A percentile compares a stretch with the other conserved stretches of the same genome.
Conservation (phyloP, 2,888 invertebrate species). For the Caradrina kadenii region DNA sequence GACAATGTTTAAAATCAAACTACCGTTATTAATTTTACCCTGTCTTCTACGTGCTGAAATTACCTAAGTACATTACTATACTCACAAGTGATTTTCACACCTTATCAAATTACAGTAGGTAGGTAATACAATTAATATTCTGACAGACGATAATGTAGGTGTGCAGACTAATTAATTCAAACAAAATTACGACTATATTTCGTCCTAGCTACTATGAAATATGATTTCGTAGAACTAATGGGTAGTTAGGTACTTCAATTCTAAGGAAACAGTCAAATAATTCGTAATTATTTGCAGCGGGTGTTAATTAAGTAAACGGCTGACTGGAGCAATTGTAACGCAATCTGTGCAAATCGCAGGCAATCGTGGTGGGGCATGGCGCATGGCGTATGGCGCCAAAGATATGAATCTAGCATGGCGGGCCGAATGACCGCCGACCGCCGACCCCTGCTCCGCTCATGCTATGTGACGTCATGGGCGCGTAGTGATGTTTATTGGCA, state of each 20-base stretch:
- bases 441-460: constrained; percentile 77
- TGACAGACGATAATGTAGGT: constrained; percentile 36
- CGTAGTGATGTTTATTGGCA: constrained; percentile 25
- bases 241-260: constrained; percentile 32
- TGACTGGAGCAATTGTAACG: constrained; percentile 77
- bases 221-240: constrained; percentile 45
- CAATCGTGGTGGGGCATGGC: constrained; percentile 52
- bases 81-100: constrained; percentile 18
- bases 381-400: constrained; percentile 83
- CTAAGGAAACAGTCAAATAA: constrained; percentile 57
- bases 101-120: constrained; percentile 31
- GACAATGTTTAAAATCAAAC: neutral
- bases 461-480: constrained; percentile 72
- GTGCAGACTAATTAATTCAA: constrained; percentile 56
- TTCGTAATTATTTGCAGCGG: constrained; percentile 53
- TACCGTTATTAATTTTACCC: neutral
- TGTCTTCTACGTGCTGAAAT: constrained; percentile 13
- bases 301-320: constrained; percentile 79
- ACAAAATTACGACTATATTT: constrained; percentile 45
- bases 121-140: constrained; percentile 31
- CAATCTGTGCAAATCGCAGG: constrained; percentile 78
- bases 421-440: constrained; percentile 81
- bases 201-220: constrained; percentile 45
- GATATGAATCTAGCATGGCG: constrained; percentile 84
- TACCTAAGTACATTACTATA: neutral